Evolutionary conservation across 37 sponge, comb jelly and placozoan species (phyloP).

Genomic region (Mnemiopsis leidyi): DNA sequence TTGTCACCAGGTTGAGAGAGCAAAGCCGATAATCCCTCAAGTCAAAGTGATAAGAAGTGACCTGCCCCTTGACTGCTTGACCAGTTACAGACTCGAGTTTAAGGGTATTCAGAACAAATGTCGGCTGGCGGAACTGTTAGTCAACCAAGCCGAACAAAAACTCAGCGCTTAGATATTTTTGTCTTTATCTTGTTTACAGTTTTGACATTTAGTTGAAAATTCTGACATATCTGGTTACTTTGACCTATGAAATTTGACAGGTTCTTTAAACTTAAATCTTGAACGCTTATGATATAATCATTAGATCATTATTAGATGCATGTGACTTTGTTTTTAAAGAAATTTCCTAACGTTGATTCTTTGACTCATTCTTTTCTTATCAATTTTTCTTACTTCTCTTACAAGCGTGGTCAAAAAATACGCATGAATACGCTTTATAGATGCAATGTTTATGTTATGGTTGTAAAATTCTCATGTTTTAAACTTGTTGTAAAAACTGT

Average conservation of each 20-base stretch:
- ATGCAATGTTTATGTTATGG: background rate
- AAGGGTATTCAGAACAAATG: conserved; percentile 53
- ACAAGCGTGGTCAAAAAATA: background rate
- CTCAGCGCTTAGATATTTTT: background rate
- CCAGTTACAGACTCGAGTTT: conserved; percentile 38
- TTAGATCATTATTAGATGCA: background rate
- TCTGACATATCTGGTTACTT: too few relatives aligned
- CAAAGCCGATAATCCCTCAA: conserved; percentile 7
- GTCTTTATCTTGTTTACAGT: too few relatives aligned
- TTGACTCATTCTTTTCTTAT: too few relatives aligned
- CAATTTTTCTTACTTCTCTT: background rate
- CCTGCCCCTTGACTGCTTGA: conserved; percentile 14
- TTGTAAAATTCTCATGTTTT: background rate
- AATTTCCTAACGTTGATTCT: background rate
- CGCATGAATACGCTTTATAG: background rate
- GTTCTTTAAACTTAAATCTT: too few relatives aligned
- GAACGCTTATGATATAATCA: too few relatives aligned
- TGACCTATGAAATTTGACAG: too few relatives aligned
- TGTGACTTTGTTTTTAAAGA: background rate
- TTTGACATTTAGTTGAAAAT: too few relatives aligned
- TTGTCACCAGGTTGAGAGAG: conserved; percentile 26
- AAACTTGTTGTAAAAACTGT: background rate
- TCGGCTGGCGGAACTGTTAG: conserved; percentile 9
- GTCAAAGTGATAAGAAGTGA: conserved; percentile 7
- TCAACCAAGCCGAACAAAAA: background rate